These are phyloP conservation scores for Copidosoma floridanum DNA, from an alignment of 1,140 invertebrate species.

Conservation along the genomic window DNA sequence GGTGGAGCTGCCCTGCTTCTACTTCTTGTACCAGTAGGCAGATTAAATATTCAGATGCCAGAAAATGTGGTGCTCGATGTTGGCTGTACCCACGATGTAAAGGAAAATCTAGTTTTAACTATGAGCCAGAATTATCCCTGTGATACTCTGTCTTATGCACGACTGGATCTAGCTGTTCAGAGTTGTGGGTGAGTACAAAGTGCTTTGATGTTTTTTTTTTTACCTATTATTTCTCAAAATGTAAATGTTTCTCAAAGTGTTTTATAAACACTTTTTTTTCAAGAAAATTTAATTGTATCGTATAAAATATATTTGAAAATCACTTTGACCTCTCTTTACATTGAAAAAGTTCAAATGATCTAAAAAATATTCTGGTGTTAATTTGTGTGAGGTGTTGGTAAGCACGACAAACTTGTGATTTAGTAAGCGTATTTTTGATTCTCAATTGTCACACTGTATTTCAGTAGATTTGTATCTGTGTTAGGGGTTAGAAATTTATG, in stretches of 20 bases:
- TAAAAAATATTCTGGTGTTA: too few species aligned
- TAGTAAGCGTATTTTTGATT: too few species aligned
- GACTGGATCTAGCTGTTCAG: constrained; percentile 39
- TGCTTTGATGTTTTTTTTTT: neutral
- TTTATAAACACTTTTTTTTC: too few species aligned
- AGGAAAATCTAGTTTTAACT: constrained; percentile 47
- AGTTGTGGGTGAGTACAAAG: constrained; percentile 53
- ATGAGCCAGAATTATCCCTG: constrained; percentile 60
- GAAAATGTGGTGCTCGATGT: constrained; percentile 61
- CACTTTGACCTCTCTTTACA: too few species aligned
- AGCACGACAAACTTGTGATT: too few species aligned
- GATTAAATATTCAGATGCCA: constrained; percentile 66
- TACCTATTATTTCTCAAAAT: neutral
- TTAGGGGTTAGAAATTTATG: too few species aligned
- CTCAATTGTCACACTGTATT: too few species aligned
- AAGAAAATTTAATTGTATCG: too few species aligned
- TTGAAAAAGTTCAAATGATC: too few species aligned
- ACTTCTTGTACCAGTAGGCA: constrained; percentile 69
- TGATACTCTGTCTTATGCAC: constrained; percentile 37
- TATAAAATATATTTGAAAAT: too few species aligned
- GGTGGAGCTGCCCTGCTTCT: constrained; percentile 67
- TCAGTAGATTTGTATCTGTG: too few species aligned
- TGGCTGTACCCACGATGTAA: constrained; percentile 47
- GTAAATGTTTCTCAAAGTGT: neutral
- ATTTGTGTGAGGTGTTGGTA: too few species aligned